Evolutionary conservation across 2,888 invertebrate genomes (phyloP), one percentile per base, ranked within the genome.

Genomic region (Macaria notata): DNA sequence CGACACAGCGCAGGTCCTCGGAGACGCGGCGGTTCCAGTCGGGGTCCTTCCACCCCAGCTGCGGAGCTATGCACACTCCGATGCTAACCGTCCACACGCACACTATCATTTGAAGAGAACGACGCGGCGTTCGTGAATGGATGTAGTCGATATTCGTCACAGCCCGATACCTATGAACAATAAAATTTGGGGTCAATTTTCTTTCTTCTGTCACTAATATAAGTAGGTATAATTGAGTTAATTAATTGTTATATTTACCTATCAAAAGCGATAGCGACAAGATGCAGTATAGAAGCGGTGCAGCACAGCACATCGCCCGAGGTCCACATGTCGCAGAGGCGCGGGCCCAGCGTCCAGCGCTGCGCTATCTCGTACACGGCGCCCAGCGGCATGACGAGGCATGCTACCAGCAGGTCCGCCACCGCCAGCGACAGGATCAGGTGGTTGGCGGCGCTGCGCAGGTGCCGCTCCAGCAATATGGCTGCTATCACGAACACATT

Each of bases 401-500:
- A 96, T 36, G 97, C 97, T 59, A 98, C 98, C 74, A 98, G 93
- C 52, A 98, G 93, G 84, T 98, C 98, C 0, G 98, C 98, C 56
- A 98, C 97, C 3, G 98, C 98, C 81, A 98, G 92, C 29, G 97
- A 95, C 63, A 98, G 93, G 72, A 98, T 97, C 76, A 98, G 92
- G 88, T 98, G 97, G 90, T 98, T 98, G 59, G 97, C 96, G 38
- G 97, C 97, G 73, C 95, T 96, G 77, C 97, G 96, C 59, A 98
- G 92, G 81, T 96, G 96, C 66, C 96, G 92, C 83, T 98, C 98
- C 71, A 97, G 89, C 61, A 97, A 88, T 72, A 98, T 97, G 62
- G 98, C 98, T 36, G 97, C 96, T 86, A 98, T 98, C 75, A 98
- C 98, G 88, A 98, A 97, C 56, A 98, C 95, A 87, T 98, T 98